Conservation (phyloP, 2,797 vertebrate genomes). For the Allobates femoralis region DNA sequence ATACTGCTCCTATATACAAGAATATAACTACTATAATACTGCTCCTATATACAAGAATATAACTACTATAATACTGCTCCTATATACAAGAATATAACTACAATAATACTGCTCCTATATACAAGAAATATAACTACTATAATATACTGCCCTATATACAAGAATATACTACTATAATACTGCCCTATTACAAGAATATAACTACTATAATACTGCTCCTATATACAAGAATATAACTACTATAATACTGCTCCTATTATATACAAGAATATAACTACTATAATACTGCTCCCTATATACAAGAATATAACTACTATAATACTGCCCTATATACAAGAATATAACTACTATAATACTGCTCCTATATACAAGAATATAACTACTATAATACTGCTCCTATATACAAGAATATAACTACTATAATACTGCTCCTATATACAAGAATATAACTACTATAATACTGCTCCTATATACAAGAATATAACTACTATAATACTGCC, state of each 20-base stretch:
- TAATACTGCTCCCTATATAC: not conserved
- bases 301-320: constrained; percentile 10
- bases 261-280: constrained; percentile 5
- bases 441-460: not conserved
- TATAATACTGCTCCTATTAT: not conserved
- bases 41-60: not conserved
- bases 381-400: no score
- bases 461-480: not conserved
- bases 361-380: not conserved
- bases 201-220: constrained; percentile 2
- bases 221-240: not conserved
- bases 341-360: not conserved
- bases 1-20: not conserved
- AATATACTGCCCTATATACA: not conserved
- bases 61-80: no score
- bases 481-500: no score
- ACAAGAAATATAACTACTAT: not conserved
- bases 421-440: not conserved
- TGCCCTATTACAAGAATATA: constrained; percentile 5
- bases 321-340: not conserved
- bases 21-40: not conserved
- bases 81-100: not conserved
- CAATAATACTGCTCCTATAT: not conserved
- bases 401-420: not conserved
- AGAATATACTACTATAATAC: not conserved